Base-by-base conservation (phyloP, 1,140 invertebrate genomes). In the Diabrotica virgifera region DNA sequence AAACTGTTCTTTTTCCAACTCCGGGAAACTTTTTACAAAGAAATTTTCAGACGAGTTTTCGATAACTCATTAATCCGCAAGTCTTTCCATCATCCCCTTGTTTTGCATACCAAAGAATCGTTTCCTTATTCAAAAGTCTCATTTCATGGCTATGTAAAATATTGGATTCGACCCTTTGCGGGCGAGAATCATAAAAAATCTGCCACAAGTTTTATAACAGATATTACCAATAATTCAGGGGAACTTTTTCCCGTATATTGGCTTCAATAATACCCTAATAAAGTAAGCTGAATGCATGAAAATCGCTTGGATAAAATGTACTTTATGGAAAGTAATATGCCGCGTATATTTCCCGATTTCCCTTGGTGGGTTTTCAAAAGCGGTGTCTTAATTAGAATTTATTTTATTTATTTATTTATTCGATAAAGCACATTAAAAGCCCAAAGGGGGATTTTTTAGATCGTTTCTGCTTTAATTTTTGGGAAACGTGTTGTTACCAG, bases 141-240 rank as follows among this genome's bases (percentile, higher is more conserved):
- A 12, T 36, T 35, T 35, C 55, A 57, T n/a, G 36, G 36, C 12
- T 8, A 54, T 54, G n/a, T 11, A 57, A 36, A 57, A 36, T 57
- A 57, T 57, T 57, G 36, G 36, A 57, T 57, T 57, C 55, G 36
- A 57, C 55, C 55, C 55, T 57, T 57, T 37, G 55, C 55, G 36
- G 36, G 36, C 24, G 11, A 36, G 55, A 57, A 57, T 36, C 55
- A 57, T 57, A 57, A 57, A 57, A 57, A 57, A 57, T 57, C 53
- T 57, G 55, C 55, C 24, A 57, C 36, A 57, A 57, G 55, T 57
- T 57, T 57, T 57, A 57, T 57, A 57, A 57, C 55, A 37, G 55
- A 57, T 57, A 57, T 37, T 36, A 57, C 55, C 55, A 12, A 57
- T 57, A 57, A 36, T 57, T 57, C 55, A 57, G 36, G 36, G 36